Conservation (phyloP, 2,797 vertebrate species). For the Melanotaenia maccullochi region DNA sequence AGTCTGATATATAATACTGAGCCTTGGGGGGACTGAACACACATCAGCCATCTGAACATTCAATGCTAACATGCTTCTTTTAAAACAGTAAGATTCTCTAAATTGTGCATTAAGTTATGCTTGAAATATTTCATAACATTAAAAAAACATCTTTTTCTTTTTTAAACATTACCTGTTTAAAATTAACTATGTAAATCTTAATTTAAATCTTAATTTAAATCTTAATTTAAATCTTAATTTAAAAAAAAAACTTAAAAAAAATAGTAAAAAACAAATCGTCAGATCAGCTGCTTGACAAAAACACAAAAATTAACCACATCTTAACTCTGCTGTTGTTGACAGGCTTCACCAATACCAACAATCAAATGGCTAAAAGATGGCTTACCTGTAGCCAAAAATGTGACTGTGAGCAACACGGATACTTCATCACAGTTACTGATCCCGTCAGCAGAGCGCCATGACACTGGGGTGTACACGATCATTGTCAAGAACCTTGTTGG, state of each 20-base stretch:
- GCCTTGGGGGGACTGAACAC: no score
- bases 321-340: conserved; percentile 8
- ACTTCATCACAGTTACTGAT: conserved; percentile 87
- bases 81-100: neutral
- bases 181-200: no score
- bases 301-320: neutral
- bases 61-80: neutral
- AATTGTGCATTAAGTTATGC: neutral
- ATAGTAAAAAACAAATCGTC: no score
- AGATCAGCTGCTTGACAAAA: no score
- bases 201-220: no score
- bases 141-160: no score
- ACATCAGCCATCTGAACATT: no score
- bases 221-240: no score
- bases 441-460: conserved; percentile 80
- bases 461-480: conserved; percentile 87
- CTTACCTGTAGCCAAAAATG: conserved; percentile 78
- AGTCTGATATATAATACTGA: no score
- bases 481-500: conserved; percentile 83
- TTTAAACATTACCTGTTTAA: no score
- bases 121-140: neutral
- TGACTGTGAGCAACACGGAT: conserved; percentile 80
- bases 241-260: no score
- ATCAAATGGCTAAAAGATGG: conserved; percentile 92
- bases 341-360: conserved; percentile 88